Conservation (phyloP, 2,888 invertebrate genomes). For the Serrognathus titanus region DNA sequence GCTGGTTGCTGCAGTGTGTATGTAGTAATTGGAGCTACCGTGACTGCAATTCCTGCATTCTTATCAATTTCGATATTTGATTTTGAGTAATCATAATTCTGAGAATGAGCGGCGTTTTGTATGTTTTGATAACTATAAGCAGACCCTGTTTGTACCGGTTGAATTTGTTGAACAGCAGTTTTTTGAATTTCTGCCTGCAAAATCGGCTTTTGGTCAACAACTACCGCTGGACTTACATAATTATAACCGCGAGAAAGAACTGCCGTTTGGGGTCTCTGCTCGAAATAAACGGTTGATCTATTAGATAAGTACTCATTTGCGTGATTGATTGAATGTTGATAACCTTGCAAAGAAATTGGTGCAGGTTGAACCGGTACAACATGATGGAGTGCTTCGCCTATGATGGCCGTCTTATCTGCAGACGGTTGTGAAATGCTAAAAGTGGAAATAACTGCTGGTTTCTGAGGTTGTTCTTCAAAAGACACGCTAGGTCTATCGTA, state of each 20-base stretch:
- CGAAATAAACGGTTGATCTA: too few species aligned
- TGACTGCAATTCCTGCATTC: too few species aligned
- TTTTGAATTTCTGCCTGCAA: slow-evolving; percentile 5
- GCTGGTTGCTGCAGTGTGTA: slow-evolving; percentile 29
- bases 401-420: background rate
- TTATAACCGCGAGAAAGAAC: too few species aligned
- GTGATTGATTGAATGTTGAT: background rate
- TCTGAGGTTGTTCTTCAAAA: slow-evolving; percentile 39
- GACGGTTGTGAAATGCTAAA: background rate
- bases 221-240: too few species aligned
- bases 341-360: background rate
- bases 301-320: background rate
- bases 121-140: too few species aligned
- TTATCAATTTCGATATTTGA: slow-evolving; percentile 27
- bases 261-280: too few species aligned
- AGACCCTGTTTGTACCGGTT: background rate
- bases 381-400: too few species aligned
- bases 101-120: too few species aligned
- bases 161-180: slow-evolving; percentile 16
- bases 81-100: too few species aligned
- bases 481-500: slow-evolving; percentile 36
- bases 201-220: too few species aligned
- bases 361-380: too few species aligned
- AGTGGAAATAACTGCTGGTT: slow-evolving; percentile 31
- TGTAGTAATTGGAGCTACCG: too few species aligned